phyloP scores from a whole-genome alignment of 2,888 invertebrate genomes.

The Strigamia transsilvanica region DNA sequence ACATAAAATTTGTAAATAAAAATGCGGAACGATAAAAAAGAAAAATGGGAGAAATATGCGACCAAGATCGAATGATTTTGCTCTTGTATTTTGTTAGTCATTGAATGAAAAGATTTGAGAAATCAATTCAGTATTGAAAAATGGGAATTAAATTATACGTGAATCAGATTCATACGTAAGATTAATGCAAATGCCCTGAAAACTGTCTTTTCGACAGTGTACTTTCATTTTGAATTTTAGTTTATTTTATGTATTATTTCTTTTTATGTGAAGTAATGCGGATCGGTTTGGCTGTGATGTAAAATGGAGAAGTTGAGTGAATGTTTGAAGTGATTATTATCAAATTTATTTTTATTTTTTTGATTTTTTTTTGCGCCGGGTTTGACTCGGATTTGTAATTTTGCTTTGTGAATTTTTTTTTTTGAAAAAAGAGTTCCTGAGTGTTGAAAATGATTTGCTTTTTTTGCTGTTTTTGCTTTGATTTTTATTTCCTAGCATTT shows the following conservation, averaged over 20 bases:
- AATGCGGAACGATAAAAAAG: not conserved
- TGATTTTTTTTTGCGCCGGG: not conserved
- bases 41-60: not conserved
- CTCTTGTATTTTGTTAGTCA: not conserved
- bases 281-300: slow-evolving; percentile 40
- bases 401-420: slow-evolving; percentile 22
- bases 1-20: slow-evolving; percentile 10
- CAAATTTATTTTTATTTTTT: not conserved
- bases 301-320: slow-evolving; percentile 32
- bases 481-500: slow-evolving; percentile 50
- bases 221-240: not conserved
- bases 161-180: not conserved
- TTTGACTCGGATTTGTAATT: slow-evolving; percentile 14
- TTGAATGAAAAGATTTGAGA: not conserved
- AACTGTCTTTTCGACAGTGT: not conserved
- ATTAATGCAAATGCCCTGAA: slow-evolving; percentile 9
- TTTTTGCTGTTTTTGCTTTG: slow-evolving; percentile 4
- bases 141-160: not conserved
- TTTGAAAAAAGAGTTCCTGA: slow-evolving; percentile 37
- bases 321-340: slow-evolving; percentile 4
- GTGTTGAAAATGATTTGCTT: slow-evolving; percentile 29
- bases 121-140: slow-evolving; percentile 5
- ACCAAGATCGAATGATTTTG: not conserved
- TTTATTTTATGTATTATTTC: not conserved
- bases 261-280: not conserved